Percentiles rank a stretch among this genome's conserved stretches.
These are phyloP conservation scores for Spilarctia lutea DNA, from an alignment of 2,888 invertebrate genomes.

Conservation along the genomic window DNA sequence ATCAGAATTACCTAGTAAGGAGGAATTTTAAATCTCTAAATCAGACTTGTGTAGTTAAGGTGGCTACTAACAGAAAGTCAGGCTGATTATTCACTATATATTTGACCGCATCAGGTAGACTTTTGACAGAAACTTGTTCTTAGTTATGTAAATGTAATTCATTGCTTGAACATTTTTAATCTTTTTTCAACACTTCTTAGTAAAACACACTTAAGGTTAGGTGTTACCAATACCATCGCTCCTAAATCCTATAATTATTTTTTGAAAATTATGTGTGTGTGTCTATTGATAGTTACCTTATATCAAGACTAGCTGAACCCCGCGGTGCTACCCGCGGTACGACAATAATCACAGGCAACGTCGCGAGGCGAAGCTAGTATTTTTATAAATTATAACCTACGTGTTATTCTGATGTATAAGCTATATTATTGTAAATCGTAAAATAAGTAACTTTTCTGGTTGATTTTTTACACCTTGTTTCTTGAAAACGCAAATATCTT, in stretches of 20 bases:
- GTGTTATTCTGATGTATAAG: too few relatives aligned
- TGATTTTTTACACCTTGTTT: too few relatives aligned
- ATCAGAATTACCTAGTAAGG: background rate
- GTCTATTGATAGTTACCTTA: background rate
- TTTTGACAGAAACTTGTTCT: background rate
- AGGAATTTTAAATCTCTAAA: background rate
- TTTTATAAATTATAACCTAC: too few relatives aligned
- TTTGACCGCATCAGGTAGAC: background rate
- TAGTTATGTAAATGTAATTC: conserved; percentile 24
- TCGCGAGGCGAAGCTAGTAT: too few relatives aligned
- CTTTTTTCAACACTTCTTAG: conserved; percentile 7
- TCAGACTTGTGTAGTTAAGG: background rate
- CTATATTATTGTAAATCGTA: too few relatives aligned
- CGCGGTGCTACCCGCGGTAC: too few relatives aligned
- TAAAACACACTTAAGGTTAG: background rate
- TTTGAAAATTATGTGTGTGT: background rate
- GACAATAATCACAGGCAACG: too few relatives aligned
- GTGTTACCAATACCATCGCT: background rate
- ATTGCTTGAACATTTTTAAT: conserved; percentile 35
- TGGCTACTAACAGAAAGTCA: background rate
- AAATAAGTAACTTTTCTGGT: too few relatives aligned
- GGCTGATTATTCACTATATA: background rate
- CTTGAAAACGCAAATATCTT: too few relatives aligned
- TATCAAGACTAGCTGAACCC: too few relatives aligned
- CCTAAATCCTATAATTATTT: background rate